Evolutionary conservation across 2,888 invertebrate species (phyloP).

Genomic region (Leucophora obtusa): DNA sequence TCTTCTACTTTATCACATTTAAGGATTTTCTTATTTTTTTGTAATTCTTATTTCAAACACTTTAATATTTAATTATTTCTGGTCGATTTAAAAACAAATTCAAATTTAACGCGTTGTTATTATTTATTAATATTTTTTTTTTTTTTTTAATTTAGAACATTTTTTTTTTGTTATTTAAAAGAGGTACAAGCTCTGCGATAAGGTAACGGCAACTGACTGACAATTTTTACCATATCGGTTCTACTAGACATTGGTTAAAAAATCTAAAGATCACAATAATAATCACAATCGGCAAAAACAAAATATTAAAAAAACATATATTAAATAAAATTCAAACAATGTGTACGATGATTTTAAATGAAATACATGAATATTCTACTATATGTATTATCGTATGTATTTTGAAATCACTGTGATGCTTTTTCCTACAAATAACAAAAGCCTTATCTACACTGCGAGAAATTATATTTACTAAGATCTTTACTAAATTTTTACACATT

Average conservation of each 20-base stretch:
- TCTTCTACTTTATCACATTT: constrained; percentile 23
- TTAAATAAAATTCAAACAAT: constrained; percentile 41
- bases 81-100: background rate
- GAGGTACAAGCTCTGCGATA: constrained; percentile 57
- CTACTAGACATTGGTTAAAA: constrained; percentile 52
- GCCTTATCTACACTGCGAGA: constrained; percentile 55
- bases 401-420: constrained; percentile 45
- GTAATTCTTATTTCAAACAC: background rate
- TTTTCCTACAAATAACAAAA: constrained; percentile 44
- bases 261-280: constrained; percentile 57
- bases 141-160: constrained; percentile 36
- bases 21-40: constrained; percentile 22
- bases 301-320: constrained; percentile 14
- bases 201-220: constrained; percentile 59
- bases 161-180: constrained; percentile 20
- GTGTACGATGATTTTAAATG: constrained; percentile 36
- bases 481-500: background rate
- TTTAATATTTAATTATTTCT: constrained; percentile 10
- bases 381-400: constrained; percentile 6
- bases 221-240: constrained; percentile 55
- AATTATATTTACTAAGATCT: constrained; percentile 1
- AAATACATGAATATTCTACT: constrained; percentile 28
- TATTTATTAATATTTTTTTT: background rate
- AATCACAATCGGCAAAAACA: constrained; percentile 28
- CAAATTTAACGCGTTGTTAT: constrained; percentile 5